These are phyloP conservation scores for Mesorhabditis belari DNA, from an alignment of 2,888 invertebrate species.

Conservation along the genomic window DNA sequence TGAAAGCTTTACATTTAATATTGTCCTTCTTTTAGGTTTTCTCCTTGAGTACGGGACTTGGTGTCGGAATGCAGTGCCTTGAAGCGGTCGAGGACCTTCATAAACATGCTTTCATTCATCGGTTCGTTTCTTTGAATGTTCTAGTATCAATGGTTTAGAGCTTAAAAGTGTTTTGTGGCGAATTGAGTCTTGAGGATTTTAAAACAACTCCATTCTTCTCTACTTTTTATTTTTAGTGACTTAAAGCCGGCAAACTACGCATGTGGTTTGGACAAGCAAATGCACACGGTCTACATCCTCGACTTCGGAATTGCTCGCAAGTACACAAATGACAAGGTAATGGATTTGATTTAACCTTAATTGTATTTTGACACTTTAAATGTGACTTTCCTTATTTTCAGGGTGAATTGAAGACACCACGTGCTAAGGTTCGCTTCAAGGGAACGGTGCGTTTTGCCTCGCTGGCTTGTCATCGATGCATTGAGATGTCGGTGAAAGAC, in stretches of 20 bases:
- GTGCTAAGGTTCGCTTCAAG: slow-evolving; percentile 22
- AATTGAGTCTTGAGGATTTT: too few species aligned
- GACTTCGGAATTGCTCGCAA: slow-evolving; percentile 46
- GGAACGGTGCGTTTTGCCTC: slow-evolving; percentile 48
- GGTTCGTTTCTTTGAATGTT: too few species aligned
- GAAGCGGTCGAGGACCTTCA: slow-evolving; percentile 46
- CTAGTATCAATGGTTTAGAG: too few species aligned
- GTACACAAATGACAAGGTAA: slow-evolving; percentile 19
- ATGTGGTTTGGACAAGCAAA: slow-evolving; percentile 13
- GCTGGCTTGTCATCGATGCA: slow-evolving; percentile 29
- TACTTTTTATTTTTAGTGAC: slow-evolving; percentile 9
- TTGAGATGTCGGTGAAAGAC: slow-evolving; percentile 39
- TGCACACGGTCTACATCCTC: slow-evolving; percentile 33
- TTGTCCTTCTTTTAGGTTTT: slow-evolving; percentile 28
- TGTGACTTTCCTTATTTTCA: too few species aligned
- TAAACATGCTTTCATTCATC: slow-evolving; percentile 42
- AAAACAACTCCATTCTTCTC: too few species aligned
- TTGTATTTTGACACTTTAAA: too few species aligned
- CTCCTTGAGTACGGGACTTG: slow-evolving; percentile 30
- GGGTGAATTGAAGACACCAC: slow-evolving; percentile 28
- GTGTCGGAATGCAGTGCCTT: slow-evolving; percentile 35
- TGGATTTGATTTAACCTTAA: background rate
- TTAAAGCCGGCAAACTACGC: slow-evolving; percentile 43
- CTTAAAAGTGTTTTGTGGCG: too few species aligned
- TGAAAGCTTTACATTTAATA: too few species aligned